Evolutionary conservation across 2,113 vertebrate genomes (phyloP).

Genomic region (Uropsilus gracilis): DNA sequence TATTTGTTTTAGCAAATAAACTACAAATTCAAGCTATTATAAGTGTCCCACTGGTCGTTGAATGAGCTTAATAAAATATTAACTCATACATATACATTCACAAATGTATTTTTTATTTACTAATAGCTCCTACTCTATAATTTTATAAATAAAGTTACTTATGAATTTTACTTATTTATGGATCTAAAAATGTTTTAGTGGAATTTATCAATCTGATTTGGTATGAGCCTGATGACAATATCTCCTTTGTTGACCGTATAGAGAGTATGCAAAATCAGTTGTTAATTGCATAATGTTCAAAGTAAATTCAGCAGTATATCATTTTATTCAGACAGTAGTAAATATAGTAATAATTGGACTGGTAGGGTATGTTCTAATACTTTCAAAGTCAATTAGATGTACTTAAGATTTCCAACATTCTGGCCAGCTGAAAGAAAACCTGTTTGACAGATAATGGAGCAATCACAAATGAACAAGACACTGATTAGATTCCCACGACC

Average conservation of each 20-base stretch:
- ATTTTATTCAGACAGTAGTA: not conserved
- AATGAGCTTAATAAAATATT: not conserved
- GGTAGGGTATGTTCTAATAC: not conserved
- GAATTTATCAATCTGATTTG: not conserved
- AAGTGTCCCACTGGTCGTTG: not conserved
- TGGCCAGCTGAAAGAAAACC: not conserved
- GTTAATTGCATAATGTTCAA: not conserved
- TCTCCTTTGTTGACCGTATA: not conserved
- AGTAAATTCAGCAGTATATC: not conserved
- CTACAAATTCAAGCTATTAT: not conserved
- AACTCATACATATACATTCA: not conserved
- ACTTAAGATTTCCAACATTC: not conserved
- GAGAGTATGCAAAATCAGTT: not conserved
- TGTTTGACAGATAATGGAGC: not conserved
- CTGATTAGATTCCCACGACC: not conserved
- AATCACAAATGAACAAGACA: not conserved
- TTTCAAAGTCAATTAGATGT: not conserved
- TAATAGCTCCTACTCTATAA: not conserved
- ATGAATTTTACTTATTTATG: not conserved
- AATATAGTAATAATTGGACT: not conserved
- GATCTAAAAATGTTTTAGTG: not conserved
- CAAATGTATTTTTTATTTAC: conserved; percentile 1
- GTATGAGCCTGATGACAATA: not conserved
- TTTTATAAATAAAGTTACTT: not conserved
- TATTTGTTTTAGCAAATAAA: conserved; percentile 14